Conservation (phyloP, 1,140 invertebrate species). For the Lordiphosa mommai region DNA sequence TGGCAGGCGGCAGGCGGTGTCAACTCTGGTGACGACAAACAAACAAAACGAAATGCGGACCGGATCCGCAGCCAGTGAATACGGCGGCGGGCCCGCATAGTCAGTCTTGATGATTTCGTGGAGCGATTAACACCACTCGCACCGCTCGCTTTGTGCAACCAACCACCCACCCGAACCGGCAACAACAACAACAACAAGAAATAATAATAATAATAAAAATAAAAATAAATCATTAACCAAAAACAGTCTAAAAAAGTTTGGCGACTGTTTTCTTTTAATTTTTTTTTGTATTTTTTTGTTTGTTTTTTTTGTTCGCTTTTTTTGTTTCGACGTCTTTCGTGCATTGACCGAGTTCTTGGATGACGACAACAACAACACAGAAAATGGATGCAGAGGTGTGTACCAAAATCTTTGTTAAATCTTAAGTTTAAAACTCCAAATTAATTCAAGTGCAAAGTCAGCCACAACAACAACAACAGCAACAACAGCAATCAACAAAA, state of each 20-base stretch:
- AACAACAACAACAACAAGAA: constrained; percentile 19
- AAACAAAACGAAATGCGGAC: constrained; percentile 8
- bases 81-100: constrained; percentile 16
- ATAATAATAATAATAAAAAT: constrained; percentile 30
- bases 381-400: constrained; percentile 70
- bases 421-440: background rate
- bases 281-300: constrained; percentile 27
- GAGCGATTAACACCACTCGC: constrained; percentile 71
- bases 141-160: too few relatives aligned
- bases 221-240: constrained; percentile 60
- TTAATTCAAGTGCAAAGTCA: constrained; percentile 54
- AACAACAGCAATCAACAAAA: constrained; percentile 13
- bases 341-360: constrained; percentile 58
- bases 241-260: constrained; percentile 17
- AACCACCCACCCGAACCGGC: constrained; percentile 10
- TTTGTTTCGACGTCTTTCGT: constrained; percentile 36
- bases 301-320: constrained; percentile 28
- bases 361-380: constrained; percentile 23
- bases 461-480: constrained; percentile 1
- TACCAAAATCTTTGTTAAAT: constrained; percentile 21
- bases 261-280: constrained; percentile 10
- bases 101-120: constrained; percentile 78
- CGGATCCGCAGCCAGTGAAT: constrained; percentile 3
- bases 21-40: constrained; percentile 9
- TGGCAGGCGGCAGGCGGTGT: constrained; percentile 1